Percentiles rank a stretch among this genome's conserved stretches.
phyloP scores from a whole-genome alignment of 2,113 vertebrate species.

The Semnornis frantzii region DNA sequence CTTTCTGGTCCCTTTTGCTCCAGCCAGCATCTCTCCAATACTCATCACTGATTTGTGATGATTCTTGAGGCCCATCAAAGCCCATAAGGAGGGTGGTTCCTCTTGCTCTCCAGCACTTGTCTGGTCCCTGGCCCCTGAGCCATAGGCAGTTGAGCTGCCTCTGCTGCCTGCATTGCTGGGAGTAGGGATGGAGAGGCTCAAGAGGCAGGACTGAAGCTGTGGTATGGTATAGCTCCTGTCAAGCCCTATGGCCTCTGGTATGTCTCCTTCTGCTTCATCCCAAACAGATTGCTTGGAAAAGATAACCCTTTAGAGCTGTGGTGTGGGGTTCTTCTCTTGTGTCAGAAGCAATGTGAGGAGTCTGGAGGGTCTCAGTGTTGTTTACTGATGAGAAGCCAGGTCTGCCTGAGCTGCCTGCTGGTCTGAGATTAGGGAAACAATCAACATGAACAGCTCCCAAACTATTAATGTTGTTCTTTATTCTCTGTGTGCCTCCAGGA shows the following conservation, averaged over 20 bases:
- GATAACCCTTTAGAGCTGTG: fast-evolving
- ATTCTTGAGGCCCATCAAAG: background rate
- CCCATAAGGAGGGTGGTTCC: fast-evolving
- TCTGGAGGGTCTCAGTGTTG: background rate
- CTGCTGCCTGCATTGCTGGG: background rate
- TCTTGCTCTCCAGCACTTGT: background rate
- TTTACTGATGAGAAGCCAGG: background rate
- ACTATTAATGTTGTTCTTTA: background rate
- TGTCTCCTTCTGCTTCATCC: background rate
- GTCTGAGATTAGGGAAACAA: background rate
- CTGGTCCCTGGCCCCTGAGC: background rate
- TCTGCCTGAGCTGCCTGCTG: background rate
- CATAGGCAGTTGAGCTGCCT: background rate
- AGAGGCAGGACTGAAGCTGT: background rate
- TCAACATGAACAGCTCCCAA: background rate
- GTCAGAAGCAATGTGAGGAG: background rate
- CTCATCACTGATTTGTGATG: fast-evolving
- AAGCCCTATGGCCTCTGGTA: no score
- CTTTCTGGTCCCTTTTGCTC: background rate
- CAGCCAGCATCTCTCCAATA: background rate
- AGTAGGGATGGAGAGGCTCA: background rate
- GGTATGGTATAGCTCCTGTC: background rate
- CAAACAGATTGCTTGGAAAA: background rate
- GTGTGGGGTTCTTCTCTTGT: background rate
- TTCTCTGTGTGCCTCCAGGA: background rate